Percentiles rank a stretch among this genome's conserved stretches.
These are phyloP conservation scores for Danaus chrysippus DNA, from an alignment of 2,888 invertebrate genomes.

Conservation along the genomic window DNA sequence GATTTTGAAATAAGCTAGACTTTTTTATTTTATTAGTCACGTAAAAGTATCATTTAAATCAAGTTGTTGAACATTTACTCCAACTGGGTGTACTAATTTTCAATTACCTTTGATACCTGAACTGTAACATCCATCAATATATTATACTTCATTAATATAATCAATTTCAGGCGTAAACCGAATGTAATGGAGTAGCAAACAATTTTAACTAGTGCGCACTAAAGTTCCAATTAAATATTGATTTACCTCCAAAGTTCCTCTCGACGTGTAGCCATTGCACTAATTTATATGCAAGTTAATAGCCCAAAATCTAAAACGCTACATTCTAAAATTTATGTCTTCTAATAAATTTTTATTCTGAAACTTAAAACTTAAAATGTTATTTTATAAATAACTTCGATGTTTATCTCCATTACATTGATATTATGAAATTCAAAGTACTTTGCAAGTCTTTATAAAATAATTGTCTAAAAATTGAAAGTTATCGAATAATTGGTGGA, in stretches of 20 bases:
- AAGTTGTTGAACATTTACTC: too few species aligned
- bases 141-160: conserved; percentile 23
- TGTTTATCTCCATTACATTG: too few species aligned
- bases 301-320: neutral
- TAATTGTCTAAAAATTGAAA: too few species aligned
- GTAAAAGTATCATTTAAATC: too few species aligned
- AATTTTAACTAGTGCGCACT: conserved; percentile 22
- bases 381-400: too few species aligned
- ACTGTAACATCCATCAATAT: neutral
- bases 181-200: conserved; percentile 23
- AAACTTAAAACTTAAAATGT: too few species aligned
- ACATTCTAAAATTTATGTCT: neutral
- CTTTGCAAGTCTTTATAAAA: too few species aligned
- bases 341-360: too few species aligned
- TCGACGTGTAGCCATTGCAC: conserved; percentile 2
- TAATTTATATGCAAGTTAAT: neutral
- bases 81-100: neutral
- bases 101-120: neutral
- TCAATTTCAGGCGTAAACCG: conserved; percentile 22
- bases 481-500: too few species aligned
- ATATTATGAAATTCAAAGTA: too few species aligned
- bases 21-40: too few species aligned
- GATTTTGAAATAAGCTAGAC: too few species aligned
- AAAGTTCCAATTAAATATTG: conserved; percentile 25
- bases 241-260: conserved; percentile 18